Percentiles rank a stretch among this genome's conserved stretches.
Conservation (phyloP, 2,888 invertebrate species). For the Teleiodes luculella region DNA sequence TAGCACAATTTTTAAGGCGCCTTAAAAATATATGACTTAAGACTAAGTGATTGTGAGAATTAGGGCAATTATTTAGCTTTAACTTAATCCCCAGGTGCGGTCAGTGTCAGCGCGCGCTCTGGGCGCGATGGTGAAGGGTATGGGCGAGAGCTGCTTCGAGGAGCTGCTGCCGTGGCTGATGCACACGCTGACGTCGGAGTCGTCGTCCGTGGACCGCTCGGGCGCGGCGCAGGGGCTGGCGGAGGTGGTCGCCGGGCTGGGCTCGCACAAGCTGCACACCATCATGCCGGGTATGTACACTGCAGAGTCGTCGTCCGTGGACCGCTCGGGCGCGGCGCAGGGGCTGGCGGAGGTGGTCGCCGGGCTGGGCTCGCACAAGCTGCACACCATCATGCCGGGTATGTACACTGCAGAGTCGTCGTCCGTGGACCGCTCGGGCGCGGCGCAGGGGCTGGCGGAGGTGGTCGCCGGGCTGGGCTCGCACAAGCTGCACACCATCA, state of each 20-base stretch:
- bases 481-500: conserved; percentile 95
- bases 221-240: conserved; percentile 98
- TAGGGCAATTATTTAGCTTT: too few species aligned
- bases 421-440: conserved; percentile 97
- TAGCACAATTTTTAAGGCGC: too few species aligned
- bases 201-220: conserved; percentile 95
- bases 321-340: conserved; percentile 96
- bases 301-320: conserved; percentile 96
- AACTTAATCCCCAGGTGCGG: conserved; percentile 81
- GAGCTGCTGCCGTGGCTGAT: conserved; percentile 98
- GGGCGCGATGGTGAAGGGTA: conserved; percentile 98
- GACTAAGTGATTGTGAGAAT: too few species aligned
- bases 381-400: conserved; percentile 97
- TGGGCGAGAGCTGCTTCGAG: conserved; percentile 97
- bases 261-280: conserved; percentile 95
- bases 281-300: conserved; percentile 93
- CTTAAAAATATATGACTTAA: too few species aligned
- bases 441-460: conserved; percentile 97
- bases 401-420: conserved; percentile 89
- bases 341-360: conserved; percentile 98
- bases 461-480: conserved; percentile 97
- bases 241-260: conserved; percentile 97
- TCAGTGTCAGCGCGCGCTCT: conserved; percentile 97
- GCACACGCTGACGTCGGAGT: conserved; percentile 97
- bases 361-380: conserved; percentile 95